Conservation (phyloP, 1,140 invertebrate species). For the Zaprionus taronus region DNA sequence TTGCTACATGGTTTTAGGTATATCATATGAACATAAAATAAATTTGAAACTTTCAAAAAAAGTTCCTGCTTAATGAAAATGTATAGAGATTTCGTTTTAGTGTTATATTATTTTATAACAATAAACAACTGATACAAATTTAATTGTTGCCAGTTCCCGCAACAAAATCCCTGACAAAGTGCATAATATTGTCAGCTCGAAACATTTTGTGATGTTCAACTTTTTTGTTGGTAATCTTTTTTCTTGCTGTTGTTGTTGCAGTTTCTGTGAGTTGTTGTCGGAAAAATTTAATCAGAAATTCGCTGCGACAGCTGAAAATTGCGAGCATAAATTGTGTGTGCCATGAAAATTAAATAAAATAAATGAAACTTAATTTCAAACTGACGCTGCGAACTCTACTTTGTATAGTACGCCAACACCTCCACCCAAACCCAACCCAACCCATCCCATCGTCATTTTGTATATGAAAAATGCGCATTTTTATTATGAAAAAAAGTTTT, state of each 20-base stretch:
- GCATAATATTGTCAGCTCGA: not conserved
- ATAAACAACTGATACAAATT: not conserved
- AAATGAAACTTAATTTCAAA: conserved; percentile 50
- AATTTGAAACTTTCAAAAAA: not conserved
- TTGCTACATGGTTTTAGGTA: not conserved
- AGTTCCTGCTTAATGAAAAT: not conserved
- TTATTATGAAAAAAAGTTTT: conserved; percentile 50
- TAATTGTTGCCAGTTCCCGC: not conserved
- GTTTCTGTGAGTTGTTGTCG: not conserved
- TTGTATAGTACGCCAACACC: not conserved
- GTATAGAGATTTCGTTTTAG: not conserved
- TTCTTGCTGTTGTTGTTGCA: not conserved
- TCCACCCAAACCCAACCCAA: not conserved
- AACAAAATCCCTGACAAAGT: not conserved
- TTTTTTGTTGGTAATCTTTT: conserved; percentile 2
- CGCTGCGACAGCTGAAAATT: conserved; percentile 22
- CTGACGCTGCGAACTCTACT: conserved; percentile 21
- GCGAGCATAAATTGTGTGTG: conserved; percentile 37
- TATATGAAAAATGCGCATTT: conserved; percentile 57
- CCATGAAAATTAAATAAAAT: conserved; percentile 49
- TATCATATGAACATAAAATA: not conserved
- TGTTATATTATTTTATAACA: not conserved
- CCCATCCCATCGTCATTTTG: not conserved
- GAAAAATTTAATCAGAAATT: conserved; percentile 23
- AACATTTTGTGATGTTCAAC: not conserved